These are phyloP conservation scores for Dasysyrphus tricinctus DNA, from an alignment of 2,888 invertebrate species.

Conservation along the genomic window DNA sequence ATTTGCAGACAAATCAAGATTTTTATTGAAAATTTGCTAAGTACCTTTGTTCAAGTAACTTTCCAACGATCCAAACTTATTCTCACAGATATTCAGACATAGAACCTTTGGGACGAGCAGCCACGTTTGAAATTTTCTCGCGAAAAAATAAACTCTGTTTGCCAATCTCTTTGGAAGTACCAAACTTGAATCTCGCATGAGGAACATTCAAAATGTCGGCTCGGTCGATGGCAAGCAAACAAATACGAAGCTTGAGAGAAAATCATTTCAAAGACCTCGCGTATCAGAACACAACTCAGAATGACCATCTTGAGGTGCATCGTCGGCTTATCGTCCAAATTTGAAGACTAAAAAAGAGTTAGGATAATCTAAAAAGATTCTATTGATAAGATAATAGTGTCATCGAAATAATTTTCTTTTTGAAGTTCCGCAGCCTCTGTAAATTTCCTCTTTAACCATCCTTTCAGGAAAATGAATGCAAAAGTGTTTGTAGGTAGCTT, in stretches of 20 bases:
- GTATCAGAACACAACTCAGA: constrained; percentile 84
- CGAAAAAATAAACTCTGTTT: constrained; percentile 82
- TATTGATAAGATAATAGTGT: constrained; percentile 70
- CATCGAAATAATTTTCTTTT: constrained; percentile 77
- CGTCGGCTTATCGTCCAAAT: constrained; percentile 72
- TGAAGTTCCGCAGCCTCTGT: constrained; percentile 76
- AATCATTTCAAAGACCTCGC: constrained; percentile 86
- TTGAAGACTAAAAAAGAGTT: constrained; percentile 26
- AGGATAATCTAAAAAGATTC: background rate
- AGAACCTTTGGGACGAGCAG: constrained; percentile 78
- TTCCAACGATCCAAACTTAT: constrained; percentile 80
- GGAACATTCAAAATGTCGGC: constrained; percentile 81
- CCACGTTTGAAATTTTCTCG: constrained; percentile 79
- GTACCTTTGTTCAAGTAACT: constrained; percentile 82
- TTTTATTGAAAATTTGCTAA: background rate
- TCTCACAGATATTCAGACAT: constrained; percentile 83
- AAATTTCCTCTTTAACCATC: constrained; percentile 74
- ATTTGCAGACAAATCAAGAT: background rate
- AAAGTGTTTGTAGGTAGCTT: constrained; percentile 79
- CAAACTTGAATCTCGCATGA: constrained; percentile 83
- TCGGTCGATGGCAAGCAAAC: constrained; percentile 80
- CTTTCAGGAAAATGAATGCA: constrained; percentile 76
- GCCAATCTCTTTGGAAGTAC: constrained; percentile 85
- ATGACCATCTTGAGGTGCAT: constrained; percentile 79
- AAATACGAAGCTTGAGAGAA: constrained; percentile 85